Conservation (phyloP, 2,888 invertebrate species). For the Protonemura montana region DNA sequence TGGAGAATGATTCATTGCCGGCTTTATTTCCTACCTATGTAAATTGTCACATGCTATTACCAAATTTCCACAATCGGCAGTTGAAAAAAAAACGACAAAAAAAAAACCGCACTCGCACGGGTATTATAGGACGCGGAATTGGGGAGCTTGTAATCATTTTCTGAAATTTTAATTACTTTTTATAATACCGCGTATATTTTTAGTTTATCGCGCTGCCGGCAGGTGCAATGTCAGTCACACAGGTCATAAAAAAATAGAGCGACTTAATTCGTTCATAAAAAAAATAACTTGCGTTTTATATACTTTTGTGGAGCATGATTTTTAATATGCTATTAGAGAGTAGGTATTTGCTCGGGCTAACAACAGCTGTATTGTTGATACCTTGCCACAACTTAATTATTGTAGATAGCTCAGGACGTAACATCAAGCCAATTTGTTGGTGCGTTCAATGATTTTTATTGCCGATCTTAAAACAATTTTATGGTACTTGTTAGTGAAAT, state of each 20-base stretch:
- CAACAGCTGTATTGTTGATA: background rate
- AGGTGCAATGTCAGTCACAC: background rate
- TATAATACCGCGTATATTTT: background rate
- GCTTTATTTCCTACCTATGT: constrained; percentile 5
- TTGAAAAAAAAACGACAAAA: background rate
- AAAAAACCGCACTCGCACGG: background rate
- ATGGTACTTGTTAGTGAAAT: background rate
- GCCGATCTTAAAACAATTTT: background rate
- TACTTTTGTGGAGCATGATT: background rate
- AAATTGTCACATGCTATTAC: constrained; percentile 28
- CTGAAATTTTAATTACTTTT: background rate
- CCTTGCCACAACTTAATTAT: background rate
- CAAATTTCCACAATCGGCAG: background rate
- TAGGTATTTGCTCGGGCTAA: background rate
- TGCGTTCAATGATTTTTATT: background rate
- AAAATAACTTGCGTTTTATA: background rate
- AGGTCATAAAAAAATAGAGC: background rate
- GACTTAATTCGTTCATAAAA: background rate
- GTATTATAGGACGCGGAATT: background rate
- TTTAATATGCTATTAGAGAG: background rate
- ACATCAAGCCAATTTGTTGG: background rate
- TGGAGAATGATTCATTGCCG: constrained; percentile 24
- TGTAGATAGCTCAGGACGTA: background rate
- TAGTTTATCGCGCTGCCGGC: background rate
- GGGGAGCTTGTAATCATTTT: background rate